Base-by-base conservation (phyloP, 2,113 vertebrate species). In the Daboia siamensis region DNA sequence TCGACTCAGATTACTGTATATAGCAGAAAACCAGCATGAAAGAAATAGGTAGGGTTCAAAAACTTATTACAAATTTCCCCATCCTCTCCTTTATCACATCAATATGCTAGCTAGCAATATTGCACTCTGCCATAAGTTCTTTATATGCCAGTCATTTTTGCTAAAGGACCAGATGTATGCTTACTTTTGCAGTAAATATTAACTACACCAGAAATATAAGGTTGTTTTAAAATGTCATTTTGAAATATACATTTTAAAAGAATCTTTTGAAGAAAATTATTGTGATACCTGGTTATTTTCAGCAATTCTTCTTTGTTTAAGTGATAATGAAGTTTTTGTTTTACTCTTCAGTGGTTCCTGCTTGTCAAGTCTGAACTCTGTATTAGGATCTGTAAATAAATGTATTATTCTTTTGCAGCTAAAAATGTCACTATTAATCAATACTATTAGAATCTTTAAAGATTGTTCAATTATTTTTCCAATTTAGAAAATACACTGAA, bases 321-420 rank as follows among this genome's bases (percentile, higher is more conserved):
- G 94, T 46, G 97, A 95, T 93, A 98, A 95, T 6, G 98, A 96
- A 2, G 96, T 96, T 97, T 98, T 99, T 59, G 96, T 97, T 97
- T 97, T 97, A 96, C 98, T 97, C 96, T 98, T 98, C 93, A 99
- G 84, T 5, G 98, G 97, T 94, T 98, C 98, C 95, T 98, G 98
- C 96, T 98, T 98, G 97, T 99, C 98, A 97, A 98, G 98, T 91
- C 98, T 97, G 87, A 98, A 96, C 29, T 99, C 98, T 54, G 97
- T 94, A 91, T 98, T 98, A 0, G 96, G 96, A 94, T 98, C 98
- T 96, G 96, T 94, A 95, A 97, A 96, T 92, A 95, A 97, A 87
- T 94, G 88, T 55, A 91, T 96, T 97, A 97, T 57, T 94, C n/a
- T 93, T 80, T 91, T 69, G 88, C 90, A 93, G 12, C 54, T 7